Conservation (phyloP, 2,888 invertebrate genomes). For the Eledona agricola region DNA sequence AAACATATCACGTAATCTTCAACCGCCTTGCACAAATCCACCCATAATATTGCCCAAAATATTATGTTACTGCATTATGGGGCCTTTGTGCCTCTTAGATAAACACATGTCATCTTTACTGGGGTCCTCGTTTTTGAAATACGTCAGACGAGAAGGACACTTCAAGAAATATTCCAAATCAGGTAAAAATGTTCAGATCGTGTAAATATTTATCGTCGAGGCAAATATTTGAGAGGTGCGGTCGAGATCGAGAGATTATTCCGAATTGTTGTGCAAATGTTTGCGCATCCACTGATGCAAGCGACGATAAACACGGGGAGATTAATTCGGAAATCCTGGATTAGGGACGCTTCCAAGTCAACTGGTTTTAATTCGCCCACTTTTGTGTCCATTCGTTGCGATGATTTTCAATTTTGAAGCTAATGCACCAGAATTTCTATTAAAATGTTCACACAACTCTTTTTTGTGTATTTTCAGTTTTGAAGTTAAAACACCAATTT, state of each 20-base stretch:
- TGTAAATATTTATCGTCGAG: constrained; percentile 46
- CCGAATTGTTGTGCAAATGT: constrained; percentile 28
- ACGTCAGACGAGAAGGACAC: constrained; percentile 52
- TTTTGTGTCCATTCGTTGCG: too few relatives aligned
- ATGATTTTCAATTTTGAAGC: too few relatives aligned
- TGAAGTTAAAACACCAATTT: too few relatives aligned
- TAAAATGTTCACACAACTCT: too few relatives aligned
- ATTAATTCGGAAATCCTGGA: constrained; percentile 6
- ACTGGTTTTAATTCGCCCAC: too few relatives aligned
- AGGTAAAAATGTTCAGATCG: constrained; percentile 27
- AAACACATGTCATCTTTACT: constrained; percentile 55
- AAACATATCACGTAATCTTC: constrained; percentile 54
- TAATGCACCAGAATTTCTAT: too few relatives aligned
- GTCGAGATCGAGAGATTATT: constrained; percentile 19
- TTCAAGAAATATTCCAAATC: constrained; percentile 35
- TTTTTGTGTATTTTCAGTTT: too few relatives aligned
- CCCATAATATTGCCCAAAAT: constrained; percentile 55
- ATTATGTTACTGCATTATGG: constrained; percentile 52
- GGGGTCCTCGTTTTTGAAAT: constrained; percentile 39
- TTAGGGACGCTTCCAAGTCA: too few relatives aligned
- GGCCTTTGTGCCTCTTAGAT: constrained; percentile 48
- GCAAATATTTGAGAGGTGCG: constrained; percentile 37
- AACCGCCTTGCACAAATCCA: too few relatives aligned
- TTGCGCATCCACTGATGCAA: constrained; percentile 19
- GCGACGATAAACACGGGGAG: constrained; percentile 1